Evolutionary conservation across 2,113 vertebrate genomes (phyloP), one percentile per base, ranked within the genome.

Genomic region (Melanotaenia duboulayi): DNA sequence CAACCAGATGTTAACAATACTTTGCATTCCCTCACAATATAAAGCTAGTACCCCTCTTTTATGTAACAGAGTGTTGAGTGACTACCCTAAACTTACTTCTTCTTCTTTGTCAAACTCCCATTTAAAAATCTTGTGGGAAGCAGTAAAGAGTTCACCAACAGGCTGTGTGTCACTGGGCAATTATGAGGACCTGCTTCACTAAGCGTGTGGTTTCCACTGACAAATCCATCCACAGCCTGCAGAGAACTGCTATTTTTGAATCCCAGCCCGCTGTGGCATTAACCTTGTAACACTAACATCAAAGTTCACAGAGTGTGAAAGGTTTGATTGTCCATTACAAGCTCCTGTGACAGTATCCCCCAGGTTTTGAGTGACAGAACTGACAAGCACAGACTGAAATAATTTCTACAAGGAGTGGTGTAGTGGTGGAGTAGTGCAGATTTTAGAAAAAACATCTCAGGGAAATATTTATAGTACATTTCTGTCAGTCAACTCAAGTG

Each of bases 151-250:
- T 82, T 90, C 69, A 76, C 71, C 67, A 83, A 73, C 55, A 84
- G 71, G 65, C 49, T 35, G 67, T 65, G 62, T 77, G 81, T 71
- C 65, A 71, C 55, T 50, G 72, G 83, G 70, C 69, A 86, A 86
- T 76, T 79, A 83, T 59, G 75, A 62, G 75, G 80, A 77, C 67
- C 71, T 71, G 84, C 83, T 83, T 69, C 52, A 55, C 71, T 78
- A 65, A 90, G 83, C 82, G 58, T 81, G 80, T 74, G 85, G 83
- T 82, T 90, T 84, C 86, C 74, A 73, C 79, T 73, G 82, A 86
- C 49, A 55, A 88, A 86, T 87, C 75, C 56, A 66, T 68, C 61
- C 69, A 42, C 71, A 74, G 80, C 73, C 76, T 56, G 50, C 74
- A 59, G 70, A 64, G 59, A 79, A 8, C 35, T 70, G 83, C 83